These are phyloP conservation scores for Henricia sp. DNA, from an alignment of 53 echinoderm and acorn worm genomes.

Conservation along the genomic window DNA sequence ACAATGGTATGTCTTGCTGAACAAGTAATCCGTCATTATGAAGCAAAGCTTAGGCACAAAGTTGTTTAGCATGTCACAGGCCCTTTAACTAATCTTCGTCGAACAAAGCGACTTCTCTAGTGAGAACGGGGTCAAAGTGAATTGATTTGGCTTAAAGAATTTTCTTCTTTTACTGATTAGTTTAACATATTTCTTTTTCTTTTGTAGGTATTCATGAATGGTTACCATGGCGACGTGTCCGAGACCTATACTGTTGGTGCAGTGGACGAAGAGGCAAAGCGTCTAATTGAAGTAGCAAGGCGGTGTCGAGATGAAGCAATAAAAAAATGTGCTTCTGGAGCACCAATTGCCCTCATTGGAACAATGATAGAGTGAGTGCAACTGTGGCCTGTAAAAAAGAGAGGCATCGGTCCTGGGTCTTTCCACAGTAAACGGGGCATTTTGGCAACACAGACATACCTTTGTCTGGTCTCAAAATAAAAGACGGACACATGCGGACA, in stretches of 20 bases:
- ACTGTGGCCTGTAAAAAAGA: not conserved
- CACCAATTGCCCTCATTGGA: slow-evolving; percentile 77
- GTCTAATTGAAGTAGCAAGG: slow-evolving; percentile 77
- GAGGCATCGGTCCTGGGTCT: too few species aligned
- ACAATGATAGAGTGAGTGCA: slow-evolving; percentile 78
- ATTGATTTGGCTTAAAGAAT: not conserved
- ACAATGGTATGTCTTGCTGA: too few species aligned
- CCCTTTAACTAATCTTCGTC: too few species aligned
- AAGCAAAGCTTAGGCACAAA: too few species aligned
- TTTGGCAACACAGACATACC: too few species aligned
- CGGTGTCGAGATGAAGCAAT: slow-evolving; percentile 92
- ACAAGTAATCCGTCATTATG: too few species aligned
- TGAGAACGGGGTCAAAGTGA: not conserved
- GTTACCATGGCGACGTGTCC: slow-evolving; percentile 92
- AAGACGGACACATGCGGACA: too few species aligned
- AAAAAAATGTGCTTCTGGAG: slow-evolving; percentile 65
- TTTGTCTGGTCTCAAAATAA: too few species aligned
- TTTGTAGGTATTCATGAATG: slow-evolving; percentile 74
- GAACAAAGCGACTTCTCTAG: too few species aligned
- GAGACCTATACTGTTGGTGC: slow-evolving; percentile 88
- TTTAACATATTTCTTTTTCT: not conserved
- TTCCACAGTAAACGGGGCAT: too few species aligned
- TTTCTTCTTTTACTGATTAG: too few species aligned
- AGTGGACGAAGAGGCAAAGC: slow-evolving; percentile 81
- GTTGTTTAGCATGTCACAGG: too few species aligned